phyloP scores from a whole-genome alignment of 2,797 vertebrate genomes.

The Falco columbarius region DNA sequence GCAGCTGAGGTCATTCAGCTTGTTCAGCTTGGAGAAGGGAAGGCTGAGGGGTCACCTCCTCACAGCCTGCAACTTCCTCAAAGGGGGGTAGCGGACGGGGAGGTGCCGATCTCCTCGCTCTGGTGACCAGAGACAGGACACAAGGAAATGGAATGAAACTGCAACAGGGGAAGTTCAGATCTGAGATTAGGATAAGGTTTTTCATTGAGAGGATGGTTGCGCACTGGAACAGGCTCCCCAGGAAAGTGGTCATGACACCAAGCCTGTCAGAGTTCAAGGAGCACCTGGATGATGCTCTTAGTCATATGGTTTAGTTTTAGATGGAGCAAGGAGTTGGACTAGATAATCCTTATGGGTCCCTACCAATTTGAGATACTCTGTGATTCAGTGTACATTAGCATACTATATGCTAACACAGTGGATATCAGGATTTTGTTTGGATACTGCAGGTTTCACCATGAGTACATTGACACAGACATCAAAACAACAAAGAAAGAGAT shows the following conservation, averaged over 20 bases:
- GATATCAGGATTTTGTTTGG: neutral
- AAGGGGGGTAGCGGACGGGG: rapidly evolving
- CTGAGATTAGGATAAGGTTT: too few species aligned
- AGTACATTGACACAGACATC: neutral
- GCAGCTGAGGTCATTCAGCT: neutral
- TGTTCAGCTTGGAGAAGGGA: neutral
- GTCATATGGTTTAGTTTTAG: too few species aligned
- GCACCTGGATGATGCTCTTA: too few species aligned
- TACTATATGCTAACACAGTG: neutral
- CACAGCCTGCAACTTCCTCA: neutral
- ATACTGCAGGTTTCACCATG: neutral
- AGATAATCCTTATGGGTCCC: too few species aligned
- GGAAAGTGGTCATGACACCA: too few species aligned
- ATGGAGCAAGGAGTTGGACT: too few species aligned
- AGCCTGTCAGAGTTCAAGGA: too few species aligned
- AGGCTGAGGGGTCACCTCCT: too few species aligned
- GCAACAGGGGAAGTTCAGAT: neutral
- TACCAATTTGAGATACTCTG: too few species aligned
- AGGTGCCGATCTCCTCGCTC: neutral
- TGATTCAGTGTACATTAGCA: neutral
- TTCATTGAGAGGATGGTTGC: too few species aligned
- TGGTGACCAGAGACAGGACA: neutral
- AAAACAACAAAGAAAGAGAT: neutral
- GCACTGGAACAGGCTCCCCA: too few species aligned
- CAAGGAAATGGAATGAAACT: neutral